Percentiles rank a stretch among this genome's conserved stretches.
Evolutionary conservation across 2,888 invertebrate genomes (phyloP).

Genomic region (Arge pagana): DNA sequence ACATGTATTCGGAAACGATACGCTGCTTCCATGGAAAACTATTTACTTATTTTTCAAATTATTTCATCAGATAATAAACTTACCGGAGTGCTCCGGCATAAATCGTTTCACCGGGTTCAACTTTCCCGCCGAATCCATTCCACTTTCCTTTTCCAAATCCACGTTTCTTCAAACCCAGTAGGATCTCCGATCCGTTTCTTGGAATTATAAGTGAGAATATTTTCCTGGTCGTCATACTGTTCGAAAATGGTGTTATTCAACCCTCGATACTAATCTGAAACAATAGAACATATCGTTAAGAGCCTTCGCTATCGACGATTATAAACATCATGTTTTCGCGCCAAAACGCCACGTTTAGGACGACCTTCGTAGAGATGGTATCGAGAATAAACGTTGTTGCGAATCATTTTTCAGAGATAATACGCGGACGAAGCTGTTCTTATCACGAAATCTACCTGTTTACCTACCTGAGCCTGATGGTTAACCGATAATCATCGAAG

Average conservation of each 20-base stretch:
- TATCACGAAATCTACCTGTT: too few relatives aligned
- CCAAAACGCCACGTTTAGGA: constrained; percentile 12
- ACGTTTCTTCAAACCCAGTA: constrained; percentile 73
- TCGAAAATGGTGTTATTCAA: too few relatives aligned
- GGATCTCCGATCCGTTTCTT: constrained; percentile 55
- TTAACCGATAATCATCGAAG: too few relatives aligned
- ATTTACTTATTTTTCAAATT: background rate
- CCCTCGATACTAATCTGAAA: background rate
- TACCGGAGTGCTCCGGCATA: constrained; percentile 67
- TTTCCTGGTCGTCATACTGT: constrained; percentile 27
- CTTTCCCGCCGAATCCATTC: constrained; percentile 84
- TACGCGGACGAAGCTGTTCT: too few relatives aligned
- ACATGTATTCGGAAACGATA: too few relatives aligned
- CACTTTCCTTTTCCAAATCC: constrained; percentile 75
- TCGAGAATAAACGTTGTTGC: too few relatives aligned
- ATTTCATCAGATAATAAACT: constrained; percentile 1
- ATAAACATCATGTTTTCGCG: background rate
- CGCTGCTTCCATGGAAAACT: too few relatives aligned
- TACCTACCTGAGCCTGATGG: too few relatives aligned
- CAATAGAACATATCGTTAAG: background rate
- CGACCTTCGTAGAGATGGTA: constrained; percentile 11
- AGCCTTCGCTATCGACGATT: background rate
- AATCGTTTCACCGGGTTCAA: constrained; percentile 69
- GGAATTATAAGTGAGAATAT: constrained; percentile 61
- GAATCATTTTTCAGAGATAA: too few relatives aligned